Evolutionary conservation across 2,888 invertebrate species (phyloP).

Genomic region (Mamestra brassicae): DNA sequence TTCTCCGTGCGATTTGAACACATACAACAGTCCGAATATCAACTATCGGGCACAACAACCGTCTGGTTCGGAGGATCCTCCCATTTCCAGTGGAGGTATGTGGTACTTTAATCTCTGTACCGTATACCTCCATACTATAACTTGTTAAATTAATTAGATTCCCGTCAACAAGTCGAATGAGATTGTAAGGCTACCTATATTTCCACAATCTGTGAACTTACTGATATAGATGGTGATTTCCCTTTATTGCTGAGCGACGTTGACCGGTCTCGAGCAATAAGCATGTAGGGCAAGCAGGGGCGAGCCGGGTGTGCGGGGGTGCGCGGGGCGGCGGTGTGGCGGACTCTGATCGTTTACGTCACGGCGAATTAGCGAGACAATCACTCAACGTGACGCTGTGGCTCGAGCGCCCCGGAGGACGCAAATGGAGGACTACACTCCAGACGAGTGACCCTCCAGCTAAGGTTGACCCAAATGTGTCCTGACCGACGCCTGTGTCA

Average conservation of each 20-base stretch:
- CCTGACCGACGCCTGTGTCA: constrained; percentile 63
- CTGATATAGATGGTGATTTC: constrained; percentile 45
- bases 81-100: no score
- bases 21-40: no score
- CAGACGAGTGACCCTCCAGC: constrained; percentile 78
- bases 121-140: background rate
- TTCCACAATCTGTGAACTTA: constrained; percentile 12
- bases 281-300: constrained; percentile 56
- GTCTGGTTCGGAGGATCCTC: no score
- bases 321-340: constrained; percentile 57
- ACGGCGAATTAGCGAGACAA: constrained; percentile 84
- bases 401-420: constrained; percentile 75
- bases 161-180: constrained; percentile 19
- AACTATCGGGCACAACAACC: no score
- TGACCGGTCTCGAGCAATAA: constrained; percentile 65
- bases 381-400: constrained; percentile 83
- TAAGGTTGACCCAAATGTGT: constrained; percentile 75
- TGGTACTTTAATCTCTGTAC: no score
- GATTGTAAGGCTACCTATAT: constrained; percentile 13
- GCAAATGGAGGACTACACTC: constrained; percentile 83
- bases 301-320: constrained; percentile 38
- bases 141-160: constrained; percentile 38
- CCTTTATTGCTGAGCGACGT: constrained; percentile 64
- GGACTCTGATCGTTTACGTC: constrained; percentile 74
- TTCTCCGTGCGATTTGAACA: no score